A percentile compares a stretch with the other conserved stretches of the same genome.
Evolutionary conservation across 2,888 invertebrate genomes (phyloP).

Genomic region (Drosophila nr. perissopoda): DNA sequence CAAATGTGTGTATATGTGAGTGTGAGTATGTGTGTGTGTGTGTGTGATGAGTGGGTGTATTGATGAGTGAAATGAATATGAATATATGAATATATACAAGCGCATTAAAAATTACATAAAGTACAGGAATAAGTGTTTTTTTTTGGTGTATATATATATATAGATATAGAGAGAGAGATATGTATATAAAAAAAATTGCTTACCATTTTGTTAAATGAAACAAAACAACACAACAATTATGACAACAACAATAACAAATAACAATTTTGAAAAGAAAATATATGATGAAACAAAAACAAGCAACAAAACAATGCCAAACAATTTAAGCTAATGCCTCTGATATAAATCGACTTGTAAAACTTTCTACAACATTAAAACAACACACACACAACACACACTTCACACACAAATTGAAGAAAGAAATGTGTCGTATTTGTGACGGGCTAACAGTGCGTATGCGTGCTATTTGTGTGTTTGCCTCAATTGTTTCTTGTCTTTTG

Average conservation of each 20-base stretch:
- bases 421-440: slow-evolving; percentile 23
- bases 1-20: slow-evolving; percentile 27
- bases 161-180: neutral
- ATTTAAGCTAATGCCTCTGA: neutral
- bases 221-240: slow-evolving; percentile 71
- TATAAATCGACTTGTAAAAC: neutral
- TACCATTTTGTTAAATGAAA: slow-evolving; percentile 73
- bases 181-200: slow-evolving; percentile 67
- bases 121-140: slow-evolving; percentile 45
- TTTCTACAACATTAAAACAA: neutral
- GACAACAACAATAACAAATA: slow-evolving; percentile 65
- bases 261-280: slow-evolving; percentile 29
- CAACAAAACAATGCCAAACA: slow-evolving; percentile 44
- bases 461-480: slow-evolving; percentile 17
- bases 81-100: slow-evolving; percentile 62
- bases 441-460: slow-evolving; percentile 24
- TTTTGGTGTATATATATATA: slow-evolving; percentile 3
- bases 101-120: slow-evolving; percentile 71
- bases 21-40: slow-evolving; percentile 12
- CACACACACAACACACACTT: slow-evolving; percentile 7
- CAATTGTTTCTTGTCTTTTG: slow-evolving; percentile 51
- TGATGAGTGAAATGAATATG: slow-evolving; percentile 41
- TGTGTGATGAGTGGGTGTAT: slow-evolving; percentile 16
- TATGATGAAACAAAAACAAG: slow-evolving; percentile 37
- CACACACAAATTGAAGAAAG: slow-evolving; percentile 8